Evolutionary conservation across 2,797 vertebrate genomes (phyloP), one percentile per base, ranked within the genome.

Genomic region (Poeciliopsis paucimaculata): DNA sequence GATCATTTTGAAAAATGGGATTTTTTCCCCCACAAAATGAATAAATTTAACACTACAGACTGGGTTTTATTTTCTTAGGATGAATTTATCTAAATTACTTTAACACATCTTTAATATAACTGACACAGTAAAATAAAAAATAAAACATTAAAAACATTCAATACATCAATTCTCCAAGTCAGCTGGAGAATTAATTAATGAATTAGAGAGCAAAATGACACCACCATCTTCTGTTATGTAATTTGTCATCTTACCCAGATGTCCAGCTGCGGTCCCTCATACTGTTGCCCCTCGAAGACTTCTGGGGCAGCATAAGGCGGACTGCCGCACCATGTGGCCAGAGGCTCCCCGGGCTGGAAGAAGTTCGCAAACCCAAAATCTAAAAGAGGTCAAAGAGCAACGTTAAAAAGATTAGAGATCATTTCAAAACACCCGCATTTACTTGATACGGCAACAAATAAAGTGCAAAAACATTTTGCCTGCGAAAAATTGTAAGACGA

Each of bases 321-420:
- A 90, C 98, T 99, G 80, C 98, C 98, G 46, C 98, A 99, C 98
- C 98, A 99, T 0, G 98, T 99, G 1, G 97, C 96, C 90, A 99
- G 94, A 75, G 97, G 97, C 91, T 98, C 97, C 31, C 98, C 98
- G 0, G 94, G 96, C 95, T 97, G 96, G 92, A 98, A 99, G 95
- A 99, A 99, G 94, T 99, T 99, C 80, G 98, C 98, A 88, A 99
- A 99, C 83, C 98, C 98, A 92, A 99, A 99, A 95, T 99, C 98
- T 99, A 93, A 77, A 90, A 18, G 62, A 51, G 4, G 73, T 1
- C 75, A 77, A 80, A 86, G 55, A 77, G 1, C 45, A 72, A 12
- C 11, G 7, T 28, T n/a, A 5, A 66, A 31, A 18, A 34, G n/a
- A 26, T 76, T 51, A n/a, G 62, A 73, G 70, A 64, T 41, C 0